Conservation (phyloP, 1,140 invertebrate species). For the Muscidifurax raptorellus region DNA sequence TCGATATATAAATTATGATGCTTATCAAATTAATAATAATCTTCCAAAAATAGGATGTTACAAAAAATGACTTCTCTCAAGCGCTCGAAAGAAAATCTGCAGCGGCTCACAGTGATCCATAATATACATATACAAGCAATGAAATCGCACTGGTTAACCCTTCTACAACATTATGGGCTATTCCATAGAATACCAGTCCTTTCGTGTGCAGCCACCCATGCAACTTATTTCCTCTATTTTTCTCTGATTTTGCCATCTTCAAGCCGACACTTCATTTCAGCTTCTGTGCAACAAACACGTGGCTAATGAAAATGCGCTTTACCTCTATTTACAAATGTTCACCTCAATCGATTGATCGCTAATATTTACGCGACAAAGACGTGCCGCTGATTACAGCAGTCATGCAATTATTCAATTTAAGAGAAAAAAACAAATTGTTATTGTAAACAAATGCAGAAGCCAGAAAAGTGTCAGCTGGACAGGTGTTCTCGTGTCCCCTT, state of each 20-base stretch:
- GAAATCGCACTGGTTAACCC: background rate
- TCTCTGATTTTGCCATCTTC: background rate
- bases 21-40: background rate
- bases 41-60: background rate
- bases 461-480: conserved; percentile 4
- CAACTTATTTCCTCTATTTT: background rate
- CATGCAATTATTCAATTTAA: no score
- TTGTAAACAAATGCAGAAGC: background rate
- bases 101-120: background rate
- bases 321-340: background rate
- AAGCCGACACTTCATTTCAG: background rate
- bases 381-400: no score
- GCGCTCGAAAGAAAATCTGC: background rate
- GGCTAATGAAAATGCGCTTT: background rate
- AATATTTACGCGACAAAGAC: no score
- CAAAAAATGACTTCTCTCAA: background rate
- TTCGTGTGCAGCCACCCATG: background rate
- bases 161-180: background rate
- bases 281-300: background rate
- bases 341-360: background rate
- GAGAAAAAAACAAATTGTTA: no score
- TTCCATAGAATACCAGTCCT: background rate
- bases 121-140: background rate
- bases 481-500: no score
- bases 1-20: no score